Evolutionary conservation across 2,113 vertebrate species (phyloP).

Genomic region (Agapornis roseicollis): DNA sequence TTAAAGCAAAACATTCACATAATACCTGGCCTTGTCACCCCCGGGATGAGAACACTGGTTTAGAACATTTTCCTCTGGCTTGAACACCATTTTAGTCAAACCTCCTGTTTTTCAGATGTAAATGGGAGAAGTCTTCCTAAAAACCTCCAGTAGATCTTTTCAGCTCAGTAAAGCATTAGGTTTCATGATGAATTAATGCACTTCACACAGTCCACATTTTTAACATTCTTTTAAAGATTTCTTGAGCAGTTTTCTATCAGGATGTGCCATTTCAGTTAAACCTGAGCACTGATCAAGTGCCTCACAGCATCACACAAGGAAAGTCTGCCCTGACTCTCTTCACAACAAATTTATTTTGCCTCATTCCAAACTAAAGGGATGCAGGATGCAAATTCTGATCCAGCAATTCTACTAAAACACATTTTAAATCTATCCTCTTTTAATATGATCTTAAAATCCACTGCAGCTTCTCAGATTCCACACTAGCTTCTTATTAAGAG

Average conservation of each 20-base stretch:
- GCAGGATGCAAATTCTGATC: neutral
- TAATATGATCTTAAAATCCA: fast-evolving
- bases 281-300: neutral
- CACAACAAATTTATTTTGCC: neutral
- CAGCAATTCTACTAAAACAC: neutral
- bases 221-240: neutral
- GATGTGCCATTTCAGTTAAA: neutral
- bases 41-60: neutral
- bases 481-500: fast-evolving
- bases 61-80: neutral
- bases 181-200: neutral
- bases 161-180: neutral
- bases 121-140: neutral
- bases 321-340: neutral
- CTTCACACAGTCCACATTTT: neutral
- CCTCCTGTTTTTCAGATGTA: neutral
- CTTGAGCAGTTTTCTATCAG: fast-evolving
- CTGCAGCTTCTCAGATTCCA: neutral
- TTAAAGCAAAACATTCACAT: fast-evolving
- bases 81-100: neutral
- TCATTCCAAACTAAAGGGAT: neutral
- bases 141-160: neutral
- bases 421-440: neutral
- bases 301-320: fast-evolving
- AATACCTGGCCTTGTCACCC: fast-evolving